phyloP scores from a whole-genome alignment of 2,113 vertebrate genomes.

The Notarius lentiginosus region DNA sequence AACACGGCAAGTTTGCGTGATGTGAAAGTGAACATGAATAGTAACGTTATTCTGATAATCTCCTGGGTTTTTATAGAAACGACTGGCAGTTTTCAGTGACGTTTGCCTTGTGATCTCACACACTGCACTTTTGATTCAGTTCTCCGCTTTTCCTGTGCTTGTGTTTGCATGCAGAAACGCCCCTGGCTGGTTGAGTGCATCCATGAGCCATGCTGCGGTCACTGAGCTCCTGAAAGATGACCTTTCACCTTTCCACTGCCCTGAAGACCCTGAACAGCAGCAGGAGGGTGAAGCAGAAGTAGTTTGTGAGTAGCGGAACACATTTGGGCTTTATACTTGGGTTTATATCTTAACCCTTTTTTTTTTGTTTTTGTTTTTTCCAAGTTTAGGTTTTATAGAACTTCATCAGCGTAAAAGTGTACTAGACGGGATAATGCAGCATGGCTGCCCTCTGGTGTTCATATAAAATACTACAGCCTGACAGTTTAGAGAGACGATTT shows the following conservation, averaged over 20 bases:
- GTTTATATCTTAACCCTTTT: too few species aligned
- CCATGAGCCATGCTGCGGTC: slow-evolving; percentile 73
- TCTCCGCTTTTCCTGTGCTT: background rate
- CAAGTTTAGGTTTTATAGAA: background rate
- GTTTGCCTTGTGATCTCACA: background rate
- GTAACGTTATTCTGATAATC: background rate
- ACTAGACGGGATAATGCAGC: background rate
- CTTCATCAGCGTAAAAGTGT: background rate
- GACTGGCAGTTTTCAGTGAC: background rate
- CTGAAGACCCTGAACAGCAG: slow-evolving; percentile 55
- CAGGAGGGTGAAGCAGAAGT: slow-evolving; percentile 59
- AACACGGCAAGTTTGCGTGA: background rate
- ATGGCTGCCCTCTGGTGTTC: slow-evolving; percentile 41
- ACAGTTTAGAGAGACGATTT: background rate
- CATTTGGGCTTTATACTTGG: background rate
- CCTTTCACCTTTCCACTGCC: slow-evolving; percentile 72
- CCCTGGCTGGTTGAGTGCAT: slow-evolving; percentile 68
- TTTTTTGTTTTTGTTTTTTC: background rate
- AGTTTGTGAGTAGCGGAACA: slow-evolving; percentile 66
- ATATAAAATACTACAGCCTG: background rate
- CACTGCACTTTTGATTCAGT: background rate
- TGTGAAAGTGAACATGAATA: background rate
- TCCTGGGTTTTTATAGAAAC: background rate
- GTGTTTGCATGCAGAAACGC: slow-evolving; percentile 65
- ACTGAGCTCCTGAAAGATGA: slow-evolving; percentile 73